These are phyloP conservation scores for Cynopterus sphinx DNA, from an alignment of 2,797 vertebrate genomes.

Conservation along the genomic window DNA sequence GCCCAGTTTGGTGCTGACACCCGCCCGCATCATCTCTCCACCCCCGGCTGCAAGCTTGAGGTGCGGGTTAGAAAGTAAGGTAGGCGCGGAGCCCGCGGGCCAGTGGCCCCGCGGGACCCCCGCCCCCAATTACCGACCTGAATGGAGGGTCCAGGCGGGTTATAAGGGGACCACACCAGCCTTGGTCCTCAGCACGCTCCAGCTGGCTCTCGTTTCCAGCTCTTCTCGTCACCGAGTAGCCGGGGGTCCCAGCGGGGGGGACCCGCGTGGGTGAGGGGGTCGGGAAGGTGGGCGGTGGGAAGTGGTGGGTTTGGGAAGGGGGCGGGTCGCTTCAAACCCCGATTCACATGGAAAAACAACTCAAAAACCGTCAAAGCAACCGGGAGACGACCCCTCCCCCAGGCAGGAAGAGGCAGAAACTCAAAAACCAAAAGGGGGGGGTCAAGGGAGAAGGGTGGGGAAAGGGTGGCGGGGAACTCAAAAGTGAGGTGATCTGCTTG, in stretches of 20 bases:
- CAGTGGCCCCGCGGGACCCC: slow-evolving; percentile 61
- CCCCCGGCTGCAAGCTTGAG: slow-evolving; percentile 72
- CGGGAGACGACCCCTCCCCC: slow-evolving; percentile 69
- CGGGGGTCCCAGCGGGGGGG: slow-evolving; percentile 73
- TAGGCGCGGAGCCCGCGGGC: slow-evolving; percentile 65
- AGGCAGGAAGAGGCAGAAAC: slow-evolving; percentile 73
- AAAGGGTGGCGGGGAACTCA: slow-evolving; percentile 74
- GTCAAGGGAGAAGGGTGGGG: slow-evolving; percentile 61
- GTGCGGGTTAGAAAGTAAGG: slow-evolving; percentile 56
- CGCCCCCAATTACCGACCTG: slow-evolving; percentile 85
- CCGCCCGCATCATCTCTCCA: slow-evolving; percentile 62
- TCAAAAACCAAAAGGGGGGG: slow-evolving; percentile 75
- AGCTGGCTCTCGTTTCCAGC: slow-evolving; percentile 77
- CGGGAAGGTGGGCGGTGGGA: slow-evolving; percentile 48
- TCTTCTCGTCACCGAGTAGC: slow-evolving; percentile 78
- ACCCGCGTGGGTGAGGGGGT: slow-evolving; percentile 68
- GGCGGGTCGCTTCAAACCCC: slow-evolving; percentile 86
- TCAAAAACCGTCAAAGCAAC: slow-evolving; percentile 78
- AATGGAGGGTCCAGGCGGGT: slow-evolving; percentile 83
- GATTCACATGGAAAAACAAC: slow-evolving; percentile 86
- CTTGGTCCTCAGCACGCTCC: slow-evolving; percentile 82
- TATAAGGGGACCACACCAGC: slow-evolving; percentile 82
- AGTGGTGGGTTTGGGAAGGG: slow-evolving; percentile 51
- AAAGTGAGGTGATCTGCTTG: slow-evolving; percentile 91
- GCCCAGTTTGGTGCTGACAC: slow-evolving; percentile 76